Evolutionary conservation across 1,140 invertebrate species (phyloP).

Genomic region (Aphelinus atriplicis): DNA sequence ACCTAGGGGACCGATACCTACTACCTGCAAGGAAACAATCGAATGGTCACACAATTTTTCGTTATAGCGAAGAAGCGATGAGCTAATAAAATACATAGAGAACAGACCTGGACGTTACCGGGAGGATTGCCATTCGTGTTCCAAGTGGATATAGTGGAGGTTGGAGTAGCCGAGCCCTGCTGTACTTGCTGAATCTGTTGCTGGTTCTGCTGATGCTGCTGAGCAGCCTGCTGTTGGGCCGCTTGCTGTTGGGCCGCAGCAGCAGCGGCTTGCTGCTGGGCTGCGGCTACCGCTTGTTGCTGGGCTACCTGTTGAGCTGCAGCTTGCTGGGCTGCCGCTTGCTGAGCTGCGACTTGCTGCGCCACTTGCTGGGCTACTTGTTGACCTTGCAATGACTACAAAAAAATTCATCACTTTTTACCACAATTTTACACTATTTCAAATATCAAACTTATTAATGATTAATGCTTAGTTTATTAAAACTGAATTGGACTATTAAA

Average conservation of each 20-base stretch:
- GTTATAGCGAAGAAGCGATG: background rate
- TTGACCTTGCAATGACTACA: conserved; percentile 52
- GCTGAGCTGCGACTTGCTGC: conserved; percentile 55
- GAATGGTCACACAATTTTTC: background rate
- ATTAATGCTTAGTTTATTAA: background rate
- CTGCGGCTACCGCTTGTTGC: conserved; percentile 36
- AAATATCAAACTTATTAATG: background rate
- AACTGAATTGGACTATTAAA: background rate
- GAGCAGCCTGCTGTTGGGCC: conserved; percentile 55
- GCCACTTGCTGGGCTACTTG: conserved; percentile 62
- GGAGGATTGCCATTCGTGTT: conserved; percentile 57
- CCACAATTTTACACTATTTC: background rate
- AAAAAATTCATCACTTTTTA: background rate
- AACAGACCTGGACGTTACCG: conserved; percentile 59
- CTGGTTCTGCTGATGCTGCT: conserved; percentile 49
- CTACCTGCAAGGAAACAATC: conserved; percentile 48
- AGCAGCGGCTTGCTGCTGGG: conserved; percentile 59
- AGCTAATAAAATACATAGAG: conserved; percentile 19
- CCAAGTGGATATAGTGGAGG: conserved; percentile 60
- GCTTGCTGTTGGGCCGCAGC: conserved; percentile 57
- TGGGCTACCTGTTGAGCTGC: conserved; percentile 48
- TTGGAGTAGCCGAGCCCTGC: conserved; percentile 58
- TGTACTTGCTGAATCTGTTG: conserved; percentile 57
- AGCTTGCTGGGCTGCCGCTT: conserved; percentile 54
- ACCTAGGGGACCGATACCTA: conserved; percentile 58